Conservation (phyloP, 2,888 invertebrate species). For the Phyto melanocephala region DNA sequence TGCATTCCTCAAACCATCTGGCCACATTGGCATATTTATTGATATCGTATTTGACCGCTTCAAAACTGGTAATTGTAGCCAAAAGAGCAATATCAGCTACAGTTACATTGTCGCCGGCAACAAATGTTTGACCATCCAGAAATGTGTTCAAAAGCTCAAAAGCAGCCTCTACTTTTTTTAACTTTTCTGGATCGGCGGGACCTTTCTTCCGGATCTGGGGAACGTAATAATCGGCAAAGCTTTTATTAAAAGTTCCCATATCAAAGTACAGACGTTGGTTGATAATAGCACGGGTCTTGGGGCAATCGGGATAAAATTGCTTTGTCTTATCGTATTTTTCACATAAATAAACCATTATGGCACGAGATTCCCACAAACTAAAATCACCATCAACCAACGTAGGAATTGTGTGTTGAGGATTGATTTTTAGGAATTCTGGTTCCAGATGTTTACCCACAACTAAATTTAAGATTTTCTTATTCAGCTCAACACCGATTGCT, state of each 20-base stretch:
- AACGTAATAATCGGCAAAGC: slow-evolving; percentile 84
- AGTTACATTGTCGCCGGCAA: slow-evolving; percentile 85
- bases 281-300: slow-evolving; percentile 85
- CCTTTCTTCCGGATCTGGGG: slow-evolving; percentile 82
- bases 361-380: slow-evolving; percentile 88
- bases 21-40: slow-evolving; percentile 83
- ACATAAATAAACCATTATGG: slow-evolving; percentile 87
- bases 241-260: slow-evolving; percentile 84
- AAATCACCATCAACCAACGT: slow-evolving; percentile 90
- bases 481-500: slow-evolving; percentile 82
- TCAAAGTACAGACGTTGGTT: slow-evolving; percentile 89
- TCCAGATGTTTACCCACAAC: slow-evolving; percentile 82
- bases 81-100: slow-evolving; percentile 86
- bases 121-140: slow-evolving; percentile 83
- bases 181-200: slow-evolving; percentile 83
- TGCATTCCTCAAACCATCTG: slow-evolving; percentile 84
- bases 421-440: slow-evolving; percentile 85
- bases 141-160: slow-evolving; percentile 84
- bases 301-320: slow-evolving; percentile 85
- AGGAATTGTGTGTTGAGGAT: slow-evolving; percentile 90
- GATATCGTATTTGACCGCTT: slow-evolving; percentile 83
- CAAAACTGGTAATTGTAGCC: slow-evolving; percentile 84
- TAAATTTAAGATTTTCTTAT: slow-evolving; percentile 81
- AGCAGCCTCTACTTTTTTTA: slow-evolving; percentile 83
- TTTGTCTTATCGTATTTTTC: slow-evolving; percentile 88